A percentile compares a stretch with the other conserved stretches of the same genome.
These are phyloP conservation scores for Hirundichthys speculiger DNA, from an alignment of 2,113 vertebrate genomes.

Conservation along the genomic window DNA sequence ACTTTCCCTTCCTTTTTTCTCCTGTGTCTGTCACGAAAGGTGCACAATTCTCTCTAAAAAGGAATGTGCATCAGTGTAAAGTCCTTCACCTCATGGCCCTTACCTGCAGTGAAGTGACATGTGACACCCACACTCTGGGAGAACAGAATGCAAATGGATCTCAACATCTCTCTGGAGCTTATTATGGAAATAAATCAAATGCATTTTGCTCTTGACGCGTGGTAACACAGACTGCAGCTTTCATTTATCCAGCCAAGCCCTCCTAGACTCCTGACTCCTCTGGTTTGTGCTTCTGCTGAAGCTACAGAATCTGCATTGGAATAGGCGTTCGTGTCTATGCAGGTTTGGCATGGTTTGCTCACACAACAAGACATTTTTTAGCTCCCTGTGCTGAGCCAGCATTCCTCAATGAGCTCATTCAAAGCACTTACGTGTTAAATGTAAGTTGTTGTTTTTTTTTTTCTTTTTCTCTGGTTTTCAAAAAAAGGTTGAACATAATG, in stretches of 20 bases:
- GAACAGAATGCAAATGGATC: constrained; percentile 12
- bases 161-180: neutral
- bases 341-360: constrained; percentile 32
- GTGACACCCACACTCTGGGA: constrained; percentile 3
- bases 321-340: constrained; percentile 10
- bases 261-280: constrained; percentile 37
- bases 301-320: constrained; percentile 22
- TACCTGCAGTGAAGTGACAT: constrained; percentile 13
- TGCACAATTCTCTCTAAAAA: constrained; percentile 9
- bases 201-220: constrained; percentile 6
- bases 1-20: constrained; percentile 5
- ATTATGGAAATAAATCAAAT: constrained; percentile 32
- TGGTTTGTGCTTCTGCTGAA: constrained; percentile 33
- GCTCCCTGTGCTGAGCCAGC: constrained; percentile 38
- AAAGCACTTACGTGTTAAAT: constrained; percentile 6
- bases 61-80: constrained; percentile 2
- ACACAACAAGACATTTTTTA: neutral
- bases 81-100: constrained; percentile 20
- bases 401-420: constrained; percentile 18
- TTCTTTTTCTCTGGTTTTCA: neutral
- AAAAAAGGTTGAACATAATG: constrained; percentile 21
- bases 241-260: constrained; percentile 24
- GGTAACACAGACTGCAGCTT: constrained; percentile 12
- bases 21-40: constrained; percentile 22
- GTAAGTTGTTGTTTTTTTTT: neutral